A percentile compares a stretch with the other conserved stretches of the same genome.
Conservation (phyloP, 2,113 vertebrate genomes). For the Austrofundulus limnaeus region DNA sequence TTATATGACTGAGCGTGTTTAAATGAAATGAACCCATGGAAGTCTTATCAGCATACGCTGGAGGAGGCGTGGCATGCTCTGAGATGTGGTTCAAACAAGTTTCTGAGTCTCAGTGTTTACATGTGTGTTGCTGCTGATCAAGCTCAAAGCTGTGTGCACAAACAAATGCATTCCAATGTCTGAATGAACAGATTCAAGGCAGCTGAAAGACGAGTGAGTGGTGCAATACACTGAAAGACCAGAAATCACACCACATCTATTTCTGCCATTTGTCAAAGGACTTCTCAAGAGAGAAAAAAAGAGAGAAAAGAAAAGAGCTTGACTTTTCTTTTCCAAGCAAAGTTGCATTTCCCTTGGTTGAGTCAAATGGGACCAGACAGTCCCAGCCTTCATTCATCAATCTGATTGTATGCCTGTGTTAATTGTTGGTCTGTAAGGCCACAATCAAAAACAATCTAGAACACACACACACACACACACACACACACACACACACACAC, state of each 20-base stretch:
- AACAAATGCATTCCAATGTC: slow-evolving; percentile 60
- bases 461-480: background rate
- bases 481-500: slow-evolving; percentile 1
- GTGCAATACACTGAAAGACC: background rate
- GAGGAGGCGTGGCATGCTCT: background rate
- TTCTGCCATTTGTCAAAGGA: slow-evolving; percentile 1
- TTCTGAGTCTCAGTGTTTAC: slow-evolving; percentile 33
- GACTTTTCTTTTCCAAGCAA: background rate
- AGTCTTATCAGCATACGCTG: background rate
- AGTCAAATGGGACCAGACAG: slow-evolving; percentile 10
- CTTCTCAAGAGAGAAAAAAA: slow-evolving; percentile 2
- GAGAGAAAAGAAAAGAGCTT: background rate
- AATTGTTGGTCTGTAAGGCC: slow-evolving; percentile 12
- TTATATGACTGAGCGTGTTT: slow-evolving; percentile 1
- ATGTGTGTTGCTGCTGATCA: slow-evolving; percentile 29
- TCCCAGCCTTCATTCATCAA: slow-evolving; percentile 7
- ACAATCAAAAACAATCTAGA: background rate
- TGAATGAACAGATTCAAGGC: slow-evolving; percentile 25
- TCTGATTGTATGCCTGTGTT: slow-evolving; percentile 10
- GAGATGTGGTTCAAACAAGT: slow-evolving; percentile 46
- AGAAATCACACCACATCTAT: background rate
- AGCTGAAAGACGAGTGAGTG: background rate
- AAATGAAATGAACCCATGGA: background rate
- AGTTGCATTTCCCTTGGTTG: background rate
- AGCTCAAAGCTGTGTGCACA: slow-evolving; percentile 19